phyloP scores from a whole-genome alignment of 2,797 vertebrate genomes.

The Hemibagrus guttatus region DNA sequence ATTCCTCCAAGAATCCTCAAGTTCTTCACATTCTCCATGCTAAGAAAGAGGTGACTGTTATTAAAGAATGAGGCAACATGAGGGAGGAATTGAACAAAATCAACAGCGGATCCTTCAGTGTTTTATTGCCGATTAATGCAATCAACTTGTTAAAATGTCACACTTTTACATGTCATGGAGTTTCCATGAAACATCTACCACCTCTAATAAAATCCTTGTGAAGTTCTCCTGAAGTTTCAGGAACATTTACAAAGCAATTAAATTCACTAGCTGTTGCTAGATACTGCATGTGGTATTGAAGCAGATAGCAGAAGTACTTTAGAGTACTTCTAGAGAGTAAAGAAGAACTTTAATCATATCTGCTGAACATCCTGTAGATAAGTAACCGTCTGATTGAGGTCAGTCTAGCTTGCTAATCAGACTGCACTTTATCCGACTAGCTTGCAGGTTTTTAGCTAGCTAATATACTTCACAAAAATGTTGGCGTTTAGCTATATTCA shows the following conservation, averaged over 20 bases:
- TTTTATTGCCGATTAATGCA: background rate
- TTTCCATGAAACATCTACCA: background rate
- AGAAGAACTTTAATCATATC: background rate
- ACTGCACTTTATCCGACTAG: background rate
- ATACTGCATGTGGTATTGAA: background rate
- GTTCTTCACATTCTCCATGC: background rate
- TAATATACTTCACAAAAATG: background rate
- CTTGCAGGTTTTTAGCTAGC: background rate
- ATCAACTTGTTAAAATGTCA: background rate
- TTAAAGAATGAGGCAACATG: background rate
- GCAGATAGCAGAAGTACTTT: background rate
- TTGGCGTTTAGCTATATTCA: background rate
- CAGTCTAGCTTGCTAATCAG: background rate
- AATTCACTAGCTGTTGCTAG: background rate
- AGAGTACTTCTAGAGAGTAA: too few relatives aligned
- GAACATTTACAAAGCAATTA: background rate
- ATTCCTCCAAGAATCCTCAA: background rate
- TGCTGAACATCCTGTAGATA: background rate
- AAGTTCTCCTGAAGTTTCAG: background rate
- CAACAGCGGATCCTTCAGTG: background rate
- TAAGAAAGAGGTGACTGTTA: background rate
- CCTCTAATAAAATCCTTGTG: background rate
- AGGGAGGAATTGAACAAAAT: background rate
- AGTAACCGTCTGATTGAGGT: background rate
- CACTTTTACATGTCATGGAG: background rate